These are phyloP conservation scores for Biston stratarius DNA, from an alignment of 2,888 invertebrate genomes.

Conservation along the genomic window DNA sequence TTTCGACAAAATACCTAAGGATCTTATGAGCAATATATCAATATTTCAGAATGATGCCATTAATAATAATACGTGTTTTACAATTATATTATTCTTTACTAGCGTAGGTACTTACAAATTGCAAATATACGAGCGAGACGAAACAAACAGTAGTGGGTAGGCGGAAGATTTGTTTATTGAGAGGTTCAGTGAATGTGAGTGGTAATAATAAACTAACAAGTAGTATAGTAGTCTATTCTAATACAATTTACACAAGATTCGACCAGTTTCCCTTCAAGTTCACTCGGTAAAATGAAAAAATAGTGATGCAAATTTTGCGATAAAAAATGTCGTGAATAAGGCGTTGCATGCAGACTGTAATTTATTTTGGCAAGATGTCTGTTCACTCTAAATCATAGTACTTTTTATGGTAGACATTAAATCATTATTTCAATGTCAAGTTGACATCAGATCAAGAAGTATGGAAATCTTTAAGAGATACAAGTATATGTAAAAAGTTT, in stretches of 20 bases:
- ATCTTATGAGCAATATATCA: background rate
- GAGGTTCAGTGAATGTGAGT: no score
- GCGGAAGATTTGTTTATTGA: no score
- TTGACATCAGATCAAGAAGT: background rate
- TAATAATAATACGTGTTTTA: background rate
- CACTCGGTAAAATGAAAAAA: background rate
- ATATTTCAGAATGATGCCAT: background rate
- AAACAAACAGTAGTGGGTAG: no score
- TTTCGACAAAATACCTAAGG: background rate
- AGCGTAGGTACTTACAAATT: no score
- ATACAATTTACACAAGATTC: background rate
- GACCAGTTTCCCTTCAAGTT: background rate
- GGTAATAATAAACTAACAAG: no score
- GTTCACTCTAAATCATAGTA: background rate
- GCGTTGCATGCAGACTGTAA: constrained; percentile 9
- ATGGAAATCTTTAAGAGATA: background rate
- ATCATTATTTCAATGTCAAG: constrained; percentile 5
- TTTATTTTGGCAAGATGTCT: constrained; percentile 5
- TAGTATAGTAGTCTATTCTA: no score
- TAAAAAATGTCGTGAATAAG: background rate
- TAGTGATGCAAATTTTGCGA: background rate
- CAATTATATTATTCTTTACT: no score
- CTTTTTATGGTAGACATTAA: background rate
- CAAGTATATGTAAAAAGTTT: background rate
- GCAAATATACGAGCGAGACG: no score